Evolutionary conservation across 1,140 invertebrate species (phyloP).

Genomic region (Phymastichus coffea): DNA sequence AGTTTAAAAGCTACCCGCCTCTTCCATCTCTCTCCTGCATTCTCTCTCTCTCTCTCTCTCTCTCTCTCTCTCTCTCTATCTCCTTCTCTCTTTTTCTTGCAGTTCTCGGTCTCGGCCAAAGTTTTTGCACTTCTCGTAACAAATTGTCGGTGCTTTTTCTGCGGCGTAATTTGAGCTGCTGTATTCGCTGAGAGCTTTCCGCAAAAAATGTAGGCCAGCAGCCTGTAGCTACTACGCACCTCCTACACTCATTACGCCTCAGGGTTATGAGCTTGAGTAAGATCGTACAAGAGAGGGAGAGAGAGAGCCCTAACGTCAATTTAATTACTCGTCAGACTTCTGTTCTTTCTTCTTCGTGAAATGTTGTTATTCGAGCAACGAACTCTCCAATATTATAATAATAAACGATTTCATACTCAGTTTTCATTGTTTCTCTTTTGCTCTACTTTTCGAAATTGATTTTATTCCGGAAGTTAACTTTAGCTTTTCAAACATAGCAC

Average conservation of each 20-base stretch:
- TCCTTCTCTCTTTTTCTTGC: slow-evolving; percentile 10
- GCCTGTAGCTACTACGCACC: neutral
- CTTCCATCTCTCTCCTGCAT: neutral
- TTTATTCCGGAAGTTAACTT: no score
- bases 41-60: slow-evolving; percentile 15
- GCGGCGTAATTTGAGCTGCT: neutral
- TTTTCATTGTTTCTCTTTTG: no score
- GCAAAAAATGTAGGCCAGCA: no score
- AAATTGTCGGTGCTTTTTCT: slow-evolving; percentile 17
- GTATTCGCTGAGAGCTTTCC: no score
- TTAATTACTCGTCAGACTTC: no score
- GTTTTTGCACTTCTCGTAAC: slow-evolving; percentile 18
- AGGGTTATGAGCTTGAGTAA: neutral
- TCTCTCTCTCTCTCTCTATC: slow-evolving; percentile 10
- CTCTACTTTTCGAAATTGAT: no score
- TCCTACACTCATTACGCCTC: neutral
- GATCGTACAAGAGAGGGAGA: no score
- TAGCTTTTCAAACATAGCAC: no score
- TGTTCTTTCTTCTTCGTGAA: no score
- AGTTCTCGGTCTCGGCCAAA: neutral
- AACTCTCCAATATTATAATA: no score
- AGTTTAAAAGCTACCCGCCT: neutral
- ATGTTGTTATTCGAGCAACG: no score
- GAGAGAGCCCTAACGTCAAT: neutral
- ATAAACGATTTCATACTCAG: no score